Base-by-base conservation (phyloP, 2,797 vertebrate genomes). In the Micropoecilia bifurca region DNA sequence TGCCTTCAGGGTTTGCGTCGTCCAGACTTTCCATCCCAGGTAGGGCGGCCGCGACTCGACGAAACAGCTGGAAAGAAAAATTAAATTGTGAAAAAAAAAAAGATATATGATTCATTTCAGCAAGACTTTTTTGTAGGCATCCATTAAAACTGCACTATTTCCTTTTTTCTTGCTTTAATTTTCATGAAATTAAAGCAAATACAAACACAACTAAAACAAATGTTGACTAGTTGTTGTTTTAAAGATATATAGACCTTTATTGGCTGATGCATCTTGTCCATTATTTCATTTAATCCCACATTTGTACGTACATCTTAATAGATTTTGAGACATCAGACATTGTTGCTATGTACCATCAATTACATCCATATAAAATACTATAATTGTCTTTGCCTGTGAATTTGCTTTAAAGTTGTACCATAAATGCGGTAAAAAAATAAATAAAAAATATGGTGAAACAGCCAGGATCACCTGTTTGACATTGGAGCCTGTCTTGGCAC, bases 21-120 rank as follows among this genome's bases (percentile, higher is more conserved):
- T 97, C 97, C 92, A 97, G 92, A 78, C 96, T 97, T 91, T 98
- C 97, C 97, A 98, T 98, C 57, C 97, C 97, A 73, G 97, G 97
- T 88, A 98, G 94, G 85, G 97, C 97, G 1, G 97, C 97, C 1
- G 97, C 97, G 78, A 98, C 97, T 71, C 97, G 95, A 84, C 97
- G 96, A 91, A 98, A 98, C 89, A 98, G 96, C 97, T 98, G 89
- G 18, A 43, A 76, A 36, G 74, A 71, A 74, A 46, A 43, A 20
- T n/a, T 46, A 80, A 28, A 36, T 43, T 71, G 28, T 73, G n/a
- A 39, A 79, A 33, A 2, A 28, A 45, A 68, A 28, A 16, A 6
- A 41, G 6, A 41, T 41, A n/a, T 22, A 43, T 43, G 14, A 14
- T 41, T 41, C 12, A 69, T 43, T 69, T 43, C 39, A 43, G 39